Base-by-base conservation (phyloP, 2,113 vertebrate species). In the Syngnathus scovelli region DNA sequence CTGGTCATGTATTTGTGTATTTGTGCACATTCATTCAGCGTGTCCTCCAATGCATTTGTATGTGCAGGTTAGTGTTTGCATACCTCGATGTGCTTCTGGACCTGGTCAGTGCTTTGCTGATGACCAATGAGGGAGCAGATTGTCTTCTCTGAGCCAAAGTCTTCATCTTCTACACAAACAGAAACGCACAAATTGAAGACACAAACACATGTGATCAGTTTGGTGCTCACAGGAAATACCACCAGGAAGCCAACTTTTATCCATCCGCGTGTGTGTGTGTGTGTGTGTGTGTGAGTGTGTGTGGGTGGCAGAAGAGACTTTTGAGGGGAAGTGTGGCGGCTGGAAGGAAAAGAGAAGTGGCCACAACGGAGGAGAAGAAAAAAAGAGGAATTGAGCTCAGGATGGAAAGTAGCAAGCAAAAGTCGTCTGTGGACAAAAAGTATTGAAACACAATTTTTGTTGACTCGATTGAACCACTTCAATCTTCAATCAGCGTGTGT, bases 21-120 rank as follows among this genome's bases (percentile, higher is more conserved):
- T 5, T 46, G 44, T 18, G 12, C 11, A 43, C 41, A 43, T 43
- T 10, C 11, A 11, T 43, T 43, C 11, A 7, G 41, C 41, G 11
- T 43, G 41, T 43, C 8, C 41, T 43, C 8, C 41, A 41, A 41
- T 16, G 13, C 5, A n/a, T 54, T 44, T 43, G 75, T 66, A 59
- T n/a, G 21, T 18, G 67, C 37, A n/a, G n/a, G 51, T 46, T 44
- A 16, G 55, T 37, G 10, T 23, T 46, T 36, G 69, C 89, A 87
- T 90, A 96, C 96, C 93, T 95, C 79, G 90, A 92, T 6, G 89
- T 90, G 0, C 93, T 93, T 77, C 91, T 91, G 1, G 94, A 90
- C 67, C 94, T 94, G 78, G 92, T 93, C 61, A 98, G 92, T 8
- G 95, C 94, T 93, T 95, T 98, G 85, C 94, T 95, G 83, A 96